Evolutionary conservation across 2,113 vertebrate genomes (phyloP), one percentile per base, ranked within the genome.

Genomic region (Onychorhynchus coronatus): DNA sequence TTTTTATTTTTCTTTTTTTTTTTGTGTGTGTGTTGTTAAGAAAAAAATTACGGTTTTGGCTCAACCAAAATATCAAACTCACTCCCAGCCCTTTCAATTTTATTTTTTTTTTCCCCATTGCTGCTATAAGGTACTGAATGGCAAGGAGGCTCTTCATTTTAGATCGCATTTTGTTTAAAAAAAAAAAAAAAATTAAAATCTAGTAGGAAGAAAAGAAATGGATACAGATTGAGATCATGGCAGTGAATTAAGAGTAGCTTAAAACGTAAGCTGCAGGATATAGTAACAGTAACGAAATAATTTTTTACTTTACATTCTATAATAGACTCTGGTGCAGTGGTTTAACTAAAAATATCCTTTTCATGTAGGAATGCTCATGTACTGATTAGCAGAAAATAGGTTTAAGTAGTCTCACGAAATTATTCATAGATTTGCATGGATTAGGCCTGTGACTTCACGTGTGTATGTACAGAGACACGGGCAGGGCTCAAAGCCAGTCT

Each of bases 381-480:
- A 24, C 8, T 8, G 21, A n/a, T 46, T 24, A 67, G 35, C 3
- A 39, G 7, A 76, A 84, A 77, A 77, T 4, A 30, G 5, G 7
- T 81, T 41, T 50, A 71, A 85, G 70, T 14, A 42, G 1, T 22
- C 19, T n/a, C 13, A 42, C 42, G 6, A n/a, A 30, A 37, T 11
- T 35, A 56, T 23, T 37, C 27, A 59, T 3, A 49, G 11, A n/a
- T 75, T 24, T 59, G 35, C 14, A 84, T 2, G 5, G 37, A 23
- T 30, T 44, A 67, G 10, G 11, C 8, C 82, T 72, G 30, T 67
- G 20, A 52, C 6, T 9, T 53, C 21, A 46, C 30, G n/a, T 8
- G 12, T 35, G 16, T 2, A 56, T 0, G 3, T 10, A 23, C 8
- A 58, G 11, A 85, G 41, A 33, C 10, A 65, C 0, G 53, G 0